Conservation (phyloP, 2,888 invertebrate species). For the Operophtera brumata region DNA sequence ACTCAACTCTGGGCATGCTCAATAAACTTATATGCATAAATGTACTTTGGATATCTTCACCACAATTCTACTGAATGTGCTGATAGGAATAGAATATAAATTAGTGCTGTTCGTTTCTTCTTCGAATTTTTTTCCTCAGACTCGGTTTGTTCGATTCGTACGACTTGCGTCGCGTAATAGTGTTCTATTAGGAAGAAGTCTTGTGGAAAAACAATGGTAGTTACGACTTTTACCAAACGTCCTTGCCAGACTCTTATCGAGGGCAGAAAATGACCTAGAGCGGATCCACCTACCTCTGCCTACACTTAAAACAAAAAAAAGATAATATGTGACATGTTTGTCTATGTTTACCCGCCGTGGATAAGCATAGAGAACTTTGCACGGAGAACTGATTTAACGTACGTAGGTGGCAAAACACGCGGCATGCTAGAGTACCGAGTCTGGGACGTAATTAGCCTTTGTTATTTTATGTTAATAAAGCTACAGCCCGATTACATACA, state of each 20-base stretch:
- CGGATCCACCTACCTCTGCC: background rate
- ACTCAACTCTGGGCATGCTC: conserved; percentile 30
- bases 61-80: too few species aligned
- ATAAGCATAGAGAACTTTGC: conserved; percentile 38
- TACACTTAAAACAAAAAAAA: background rate
- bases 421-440: conserved; percentile 40
- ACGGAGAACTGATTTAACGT: conserved; percentile 34
- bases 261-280: too few species aligned
- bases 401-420: conserved; percentile 54
- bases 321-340: background rate
- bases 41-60: conserved; percentile 31
- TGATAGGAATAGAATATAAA: too few species aligned
- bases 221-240: conserved; percentile 38
- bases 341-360: conserved; percentile 12
- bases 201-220: conserved; percentile 13
- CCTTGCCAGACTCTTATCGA: background rate
- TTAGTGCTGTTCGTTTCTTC: too few species aligned
- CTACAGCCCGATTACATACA: conserved; percentile 52
- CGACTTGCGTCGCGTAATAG: too few species aligned
- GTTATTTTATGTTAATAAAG: conserved; percentile 79
- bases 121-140: too few species aligned
- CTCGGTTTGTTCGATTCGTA: too few species aligned
- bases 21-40: conserved; percentile 50
- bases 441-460: conserved; percentile 69
- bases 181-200: too few species aligned